phyloP scores from a whole-genome alignment of 1,140 invertebrate genomes.

The Hesperophylax magnus region DNA sequence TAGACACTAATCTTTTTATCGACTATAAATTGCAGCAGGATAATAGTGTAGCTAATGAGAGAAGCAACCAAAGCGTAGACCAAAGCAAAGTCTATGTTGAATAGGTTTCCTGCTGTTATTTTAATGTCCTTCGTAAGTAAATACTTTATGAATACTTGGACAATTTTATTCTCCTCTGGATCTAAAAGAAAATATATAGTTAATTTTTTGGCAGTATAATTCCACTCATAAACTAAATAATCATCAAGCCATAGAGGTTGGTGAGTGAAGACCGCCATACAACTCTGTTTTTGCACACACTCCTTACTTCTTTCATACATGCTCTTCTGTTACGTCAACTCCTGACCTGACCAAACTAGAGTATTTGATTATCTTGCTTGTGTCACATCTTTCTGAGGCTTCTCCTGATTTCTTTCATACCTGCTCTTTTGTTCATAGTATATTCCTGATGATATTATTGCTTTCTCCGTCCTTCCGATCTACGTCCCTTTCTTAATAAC shows the following conservation, averaged over 20 bases:
- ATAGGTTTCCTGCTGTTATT: neutral
- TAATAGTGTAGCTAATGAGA: neutral
- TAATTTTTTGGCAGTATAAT: neutral
- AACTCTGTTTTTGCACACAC: no score
- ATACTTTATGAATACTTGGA: neutral
- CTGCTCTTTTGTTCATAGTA: no score
- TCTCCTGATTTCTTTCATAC: no score
- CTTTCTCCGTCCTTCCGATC: no score
- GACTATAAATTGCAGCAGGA: neutral
- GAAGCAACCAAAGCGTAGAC: neutral
- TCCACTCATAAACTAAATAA: neutral
- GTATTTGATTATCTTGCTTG: no score
- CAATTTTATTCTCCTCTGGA: neutral
- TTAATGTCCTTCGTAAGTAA: neutral
- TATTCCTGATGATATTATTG: no score
- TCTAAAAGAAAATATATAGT: neutral
- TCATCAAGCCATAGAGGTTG: neutral
- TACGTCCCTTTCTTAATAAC: no score
- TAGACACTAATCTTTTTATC: neutral
- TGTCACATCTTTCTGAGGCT: no score
- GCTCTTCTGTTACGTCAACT: no score
- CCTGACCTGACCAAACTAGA: no score
- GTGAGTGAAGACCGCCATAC: no score
- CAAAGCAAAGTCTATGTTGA: neutral
- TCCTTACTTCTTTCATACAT: no score